Evolutionary conservation across 2,888 invertebrate species (phyloP), one percentile per base, ranked within the genome.

Genomic region (Lasioglossum leucozonium): DNA sequence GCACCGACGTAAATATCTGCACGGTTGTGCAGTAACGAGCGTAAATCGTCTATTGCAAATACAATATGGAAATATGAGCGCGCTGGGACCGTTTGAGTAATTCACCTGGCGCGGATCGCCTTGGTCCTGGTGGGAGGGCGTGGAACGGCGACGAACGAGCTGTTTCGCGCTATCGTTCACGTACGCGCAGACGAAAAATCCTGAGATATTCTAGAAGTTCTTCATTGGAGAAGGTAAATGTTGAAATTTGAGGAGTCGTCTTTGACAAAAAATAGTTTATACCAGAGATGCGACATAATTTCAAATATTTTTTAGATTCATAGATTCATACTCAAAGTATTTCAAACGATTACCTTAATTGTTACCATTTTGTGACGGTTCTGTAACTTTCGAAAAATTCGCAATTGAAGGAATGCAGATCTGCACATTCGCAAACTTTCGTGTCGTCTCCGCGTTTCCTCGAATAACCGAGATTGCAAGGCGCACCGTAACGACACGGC

Each of bases 21-120:
- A 73, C 69, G 72, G 76, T 22, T 40, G 67, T 73, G 13, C 72
- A 42, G 55, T 69, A 84, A 69, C 76, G 72, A 69, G 72, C 72
- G 65, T 69, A 84, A 85, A 85, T 85, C 79, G 72, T 79, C 72
- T 67, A 58, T 62, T 71, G 42, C 55, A 58, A 69, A 58, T 77
- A 76, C 79, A 84, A 85, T 76, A 26, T 72, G 47, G 72, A 74
- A 73, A 67, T 58, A 67, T n/a, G 40, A 62, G 18, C 37, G 26
- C n/a, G 16, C n/a, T n/a, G 47, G 67, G 76, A 18, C 40, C 65
- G 55, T 55, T 72, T 16, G 62, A 40, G 51, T 40, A 58, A 79
- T 76, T 58, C 42, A 55, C 30, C 62, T 44, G n/a, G 62, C 34
- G 42, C 72, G 71, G 65, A 83, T 77, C 77, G 69, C 58, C 67